These are phyloP conservation scores for Pangasianodon hypophthalmus DNA, from an alignment of 2,113 vertebrate species.

Conservation along the genomic window DNA sequence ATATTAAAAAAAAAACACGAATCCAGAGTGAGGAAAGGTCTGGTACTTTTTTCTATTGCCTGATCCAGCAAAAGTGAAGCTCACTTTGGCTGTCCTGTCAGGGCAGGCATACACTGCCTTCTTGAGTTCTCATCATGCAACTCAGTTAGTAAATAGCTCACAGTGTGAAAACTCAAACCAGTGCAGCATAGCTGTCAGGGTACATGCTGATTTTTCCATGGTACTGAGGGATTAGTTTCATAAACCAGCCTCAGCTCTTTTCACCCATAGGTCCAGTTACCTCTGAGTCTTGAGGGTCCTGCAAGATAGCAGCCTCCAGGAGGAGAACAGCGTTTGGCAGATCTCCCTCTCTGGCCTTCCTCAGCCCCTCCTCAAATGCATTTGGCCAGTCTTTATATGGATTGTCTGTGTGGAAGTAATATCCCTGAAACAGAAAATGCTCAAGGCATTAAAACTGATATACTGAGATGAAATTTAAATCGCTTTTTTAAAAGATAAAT, in stretches of 20 bases:
- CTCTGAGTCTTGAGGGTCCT: conserved; percentile 95
- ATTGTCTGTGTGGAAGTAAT: conserved; percentile 99
- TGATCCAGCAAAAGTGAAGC: not conserved
- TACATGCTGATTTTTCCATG: not conserved
- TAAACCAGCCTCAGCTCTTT: not conserved
- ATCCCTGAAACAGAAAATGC: conserved; percentile 79
- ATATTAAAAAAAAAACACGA: too few relatives aligned
- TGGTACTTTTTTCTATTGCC: not conserved
- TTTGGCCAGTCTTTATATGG: conserved; percentile 95
- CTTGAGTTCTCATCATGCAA: not conserved
- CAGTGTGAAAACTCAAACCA: not conserved
- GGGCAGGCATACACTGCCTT: not conserved
- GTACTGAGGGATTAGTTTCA: not conserved
- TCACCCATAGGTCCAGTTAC: not conserved
- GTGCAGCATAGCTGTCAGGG: not conserved
- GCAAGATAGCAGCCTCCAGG: conserved; percentile 91
- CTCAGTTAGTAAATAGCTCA: not conserved
- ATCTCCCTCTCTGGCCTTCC: conserved; percentile 91
- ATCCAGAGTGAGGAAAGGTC: not conserved
- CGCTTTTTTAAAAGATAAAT: conserved; percentile 2
- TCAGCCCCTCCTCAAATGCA: conserved; percentile 92
- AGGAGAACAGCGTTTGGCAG: conserved; percentile 90
- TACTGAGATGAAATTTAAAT: conserved; percentile 17
- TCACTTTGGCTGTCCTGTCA: not conserved
- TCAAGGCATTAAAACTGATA: conserved; percentile 24